Conservation (phyloP, 2,113 vertebrate genomes). For the Limnothrissa miodon region DNA sequence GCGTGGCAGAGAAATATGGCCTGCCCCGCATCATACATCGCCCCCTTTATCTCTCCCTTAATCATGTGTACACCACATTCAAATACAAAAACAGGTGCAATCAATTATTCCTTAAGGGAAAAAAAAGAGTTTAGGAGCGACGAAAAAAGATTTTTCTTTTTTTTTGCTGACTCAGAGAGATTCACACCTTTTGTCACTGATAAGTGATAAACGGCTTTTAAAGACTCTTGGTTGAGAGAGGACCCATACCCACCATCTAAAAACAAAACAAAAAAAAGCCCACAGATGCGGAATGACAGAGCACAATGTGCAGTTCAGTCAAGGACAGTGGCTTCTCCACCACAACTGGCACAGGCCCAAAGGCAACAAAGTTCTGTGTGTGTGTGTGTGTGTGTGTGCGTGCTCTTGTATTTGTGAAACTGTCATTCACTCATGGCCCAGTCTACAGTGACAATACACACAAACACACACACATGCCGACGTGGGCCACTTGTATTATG, state of each 20-base stretch:
- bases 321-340: constrained; percentile 36
- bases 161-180: neutral
- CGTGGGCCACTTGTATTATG: neutral
- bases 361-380: constrained; percentile 35
- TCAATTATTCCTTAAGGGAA: constrained; percentile 42
- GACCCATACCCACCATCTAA: neutral
- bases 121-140: neutral
- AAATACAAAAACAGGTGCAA: constrained; percentile 34
- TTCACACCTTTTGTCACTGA: neutral
- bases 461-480: too few species aligned
- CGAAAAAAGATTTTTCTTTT: constrained; percentile 20
- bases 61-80: constrained; percentile 36
- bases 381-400: constrained; percentile 31
- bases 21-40: constrained; percentile 36
- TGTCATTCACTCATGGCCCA: neutral
- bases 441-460: neutral
- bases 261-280: neutral
- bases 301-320: constrained; percentile 31
- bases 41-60: constrained; percentile 28
- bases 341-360: constrained; percentile 39
- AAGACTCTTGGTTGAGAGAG: constrained; percentile 4
- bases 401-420: neutral
- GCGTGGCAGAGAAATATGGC: constrained; percentile 40
- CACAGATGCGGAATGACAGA: neutral
- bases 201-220: neutral